Evolutionary conservation across 2,113 vertebrate genomes (phyloP), one percentile per base, ranked within the genome.

Genomic region (Ramphastos sulfuratus): DNA sequence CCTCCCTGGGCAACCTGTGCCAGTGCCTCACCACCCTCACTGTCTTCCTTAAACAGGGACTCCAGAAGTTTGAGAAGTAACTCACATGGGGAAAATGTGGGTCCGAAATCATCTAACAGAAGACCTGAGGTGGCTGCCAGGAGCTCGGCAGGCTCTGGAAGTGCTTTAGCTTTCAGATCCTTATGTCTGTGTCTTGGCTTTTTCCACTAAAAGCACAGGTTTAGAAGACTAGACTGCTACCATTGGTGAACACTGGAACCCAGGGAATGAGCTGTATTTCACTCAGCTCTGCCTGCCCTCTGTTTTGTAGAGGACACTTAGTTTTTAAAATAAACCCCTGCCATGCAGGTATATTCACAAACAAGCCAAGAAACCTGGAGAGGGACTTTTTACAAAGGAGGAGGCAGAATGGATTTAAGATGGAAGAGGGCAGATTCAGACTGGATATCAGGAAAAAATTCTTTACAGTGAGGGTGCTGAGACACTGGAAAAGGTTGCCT

Each of bases 201-300:
- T 69, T 89, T 58, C 67, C 33, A 42, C 42, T 66, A 56, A 83
- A 87, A 92, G 81, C 16, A 4, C 2, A 10, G 20, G 14, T 67
- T 76, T 73, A 69, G 33, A 73, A 93, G 82, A 85, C 71, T 81
- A n/a, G n/a, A 81, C 78, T 82, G 31, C 46, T 81, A 79, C 50
- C 64, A 52, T 1, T 91, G 39, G 87, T 23, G 31, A 94, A 87
- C 66, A 74, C 4, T 30, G 64, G 39, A 93, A 30, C 20, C 3
- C 3, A 17, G 24, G 12, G 48, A 20, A 79, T 3, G 3, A 87
- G 50, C 35, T 74, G 52, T 71, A 55, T 71, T 89, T 75, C 60
- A 50, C 71, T 6, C 19, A 55, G 31, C 28, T 59, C 63, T 37
- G 17, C 31, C 27, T 73, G 72, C 7, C 54, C 16, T 70, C 48